These are phyloP conservation scores for Benitochromis conjunctus DNA, from an alignment of 2,113 vertebrate species.

Conservation along the genomic window DNA sequence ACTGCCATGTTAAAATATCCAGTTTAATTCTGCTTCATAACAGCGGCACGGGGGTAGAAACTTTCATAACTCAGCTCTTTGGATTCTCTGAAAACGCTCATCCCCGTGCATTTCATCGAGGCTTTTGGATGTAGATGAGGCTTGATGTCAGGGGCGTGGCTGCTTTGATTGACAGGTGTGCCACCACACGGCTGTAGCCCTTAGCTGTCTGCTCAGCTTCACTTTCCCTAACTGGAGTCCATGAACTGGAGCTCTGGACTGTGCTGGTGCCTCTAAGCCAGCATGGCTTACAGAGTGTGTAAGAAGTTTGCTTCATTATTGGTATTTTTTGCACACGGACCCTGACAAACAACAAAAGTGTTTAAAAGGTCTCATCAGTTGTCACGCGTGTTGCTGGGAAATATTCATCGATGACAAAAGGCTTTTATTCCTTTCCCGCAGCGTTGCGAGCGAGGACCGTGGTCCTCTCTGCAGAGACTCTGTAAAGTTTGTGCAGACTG, in stretches of 20 bases:
- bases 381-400: not conserved
- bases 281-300: not conserved
- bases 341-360: not conserved
- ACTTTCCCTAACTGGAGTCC: not conserved
- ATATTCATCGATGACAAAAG: not conserved
- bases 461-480: not conserved
- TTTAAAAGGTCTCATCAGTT: not conserved
- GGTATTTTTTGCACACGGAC: fast-evolving
- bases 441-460: not conserved
- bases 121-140: not conserved
- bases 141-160: not conserved
- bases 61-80: not conserved
- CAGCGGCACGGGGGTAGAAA: not conserved
- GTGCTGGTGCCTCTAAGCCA: not conserved
- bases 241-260: not conserved
- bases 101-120: not conserved
- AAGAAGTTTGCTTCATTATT: not conserved
- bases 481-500: not conserved
- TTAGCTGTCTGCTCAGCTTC: not conserved
- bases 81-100: not conserved
- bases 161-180: not conserved
- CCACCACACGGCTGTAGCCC: too few species aligned
- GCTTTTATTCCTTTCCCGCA: not conserved
- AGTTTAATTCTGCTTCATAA: fast-evolving
- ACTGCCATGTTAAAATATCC: not conserved